Base-by-base conservation (phyloP, 2,797 vertebrate species). In the Sebastiscus tertius region DNA sequence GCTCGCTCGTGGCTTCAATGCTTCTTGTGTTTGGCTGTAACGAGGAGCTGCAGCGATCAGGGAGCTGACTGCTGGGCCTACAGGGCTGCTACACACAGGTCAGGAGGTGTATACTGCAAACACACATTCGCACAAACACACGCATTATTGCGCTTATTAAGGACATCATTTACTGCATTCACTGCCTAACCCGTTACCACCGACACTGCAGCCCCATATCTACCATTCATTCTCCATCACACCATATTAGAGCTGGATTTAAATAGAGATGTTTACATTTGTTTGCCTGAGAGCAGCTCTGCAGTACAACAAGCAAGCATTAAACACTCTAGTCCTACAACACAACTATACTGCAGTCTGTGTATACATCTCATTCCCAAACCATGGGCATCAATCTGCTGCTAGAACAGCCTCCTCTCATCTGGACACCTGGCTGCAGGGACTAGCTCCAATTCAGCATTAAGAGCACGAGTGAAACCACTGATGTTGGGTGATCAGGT, bases 81-180 rank as follows among this genome's bases (percentile, higher is more conserved):
- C 59, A 24, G 67, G 36, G 56, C 71, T 22, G 61, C 31, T 54
- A 4, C 13, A n/a, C 66, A 52, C 59, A 24, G 63, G 75, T 64
- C 75, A 67, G 42, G 56, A 84, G 52, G 3, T 60, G 18, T 1
- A 24, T 1, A 24, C 54, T 10, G 39, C 55, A 67, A 54, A 36
- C 36, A 69, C 13, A 36, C 52, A 66, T 4, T 20, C 13, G 12
- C 60, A 77, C 34, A 39, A 1, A 24, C 55, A 68, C 33, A 70
- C 13, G 24, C 14, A 12, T 63, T 42, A 58, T 29, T n/a, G 26
- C 13, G 33, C 20, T 42, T 34, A 18, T 81, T 59, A 34, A 60
- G 31, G 12, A 69, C n/a, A 46, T 74, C 49, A 80, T 87, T 75
- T 78, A 74, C 26, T 56, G 27, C 54, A 13, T 36, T 70, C 27